These are phyloP conservation scores for Drosophila sp. DNA, from an alignment of 1,140 invertebrate species.

Conservation along the genomic window DNA sequence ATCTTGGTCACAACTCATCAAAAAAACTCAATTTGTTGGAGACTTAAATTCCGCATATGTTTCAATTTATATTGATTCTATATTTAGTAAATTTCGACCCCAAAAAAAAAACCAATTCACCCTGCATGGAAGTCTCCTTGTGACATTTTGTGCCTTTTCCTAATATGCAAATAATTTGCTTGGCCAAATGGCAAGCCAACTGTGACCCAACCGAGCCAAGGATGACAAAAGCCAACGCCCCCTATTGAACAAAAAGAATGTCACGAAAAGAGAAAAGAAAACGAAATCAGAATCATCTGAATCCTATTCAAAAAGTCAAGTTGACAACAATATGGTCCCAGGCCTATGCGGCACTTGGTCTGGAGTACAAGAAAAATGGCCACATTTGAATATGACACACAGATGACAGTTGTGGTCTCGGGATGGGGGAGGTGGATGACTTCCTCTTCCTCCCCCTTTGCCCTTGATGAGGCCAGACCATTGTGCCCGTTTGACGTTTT, in stretches of 20 bases:
- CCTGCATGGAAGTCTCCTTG: not conserved
- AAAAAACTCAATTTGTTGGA: too few relatives aligned
- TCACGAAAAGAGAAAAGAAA: slow-evolving; percentile 4
- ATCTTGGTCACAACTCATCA: too few relatives aligned
- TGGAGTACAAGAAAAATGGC: slow-evolving; percentile 24
- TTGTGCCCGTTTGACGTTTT: slow-evolving; percentile 81
- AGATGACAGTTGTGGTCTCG: slow-evolving; percentile 75
- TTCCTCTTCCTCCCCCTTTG: slow-evolving; percentile 33
- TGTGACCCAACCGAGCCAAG: slow-evolving; percentile 69
- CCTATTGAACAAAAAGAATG: slow-evolving; percentile 30
- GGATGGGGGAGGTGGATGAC: slow-evolving; percentile 38
- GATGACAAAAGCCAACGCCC: slow-evolving; percentile 71
- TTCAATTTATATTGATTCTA: not conserved
- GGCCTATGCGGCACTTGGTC: slow-evolving; percentile 66
- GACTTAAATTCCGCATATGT: too few relatives aligned
- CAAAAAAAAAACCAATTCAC: not conserved
- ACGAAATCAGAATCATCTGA: slow-evolving; percentile 43
- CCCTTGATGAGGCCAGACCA: slow-evolving; percentile 65
- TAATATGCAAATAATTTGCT: slow-evolving; percentile 81
- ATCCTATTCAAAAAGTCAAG: slow-evolving; percentile 73
- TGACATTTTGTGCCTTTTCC: slow-evolving; percentile 32
- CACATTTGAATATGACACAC: slow-evolving; percentile 73
- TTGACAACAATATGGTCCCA: slow-evolving; percentile 70
- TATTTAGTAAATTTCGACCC: not conserved
- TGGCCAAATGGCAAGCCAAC: slow-evolving; percentile 76